Conservation (phyloP, 2,113 vertebrate species). For the Tetrao urogallus region DNA sequence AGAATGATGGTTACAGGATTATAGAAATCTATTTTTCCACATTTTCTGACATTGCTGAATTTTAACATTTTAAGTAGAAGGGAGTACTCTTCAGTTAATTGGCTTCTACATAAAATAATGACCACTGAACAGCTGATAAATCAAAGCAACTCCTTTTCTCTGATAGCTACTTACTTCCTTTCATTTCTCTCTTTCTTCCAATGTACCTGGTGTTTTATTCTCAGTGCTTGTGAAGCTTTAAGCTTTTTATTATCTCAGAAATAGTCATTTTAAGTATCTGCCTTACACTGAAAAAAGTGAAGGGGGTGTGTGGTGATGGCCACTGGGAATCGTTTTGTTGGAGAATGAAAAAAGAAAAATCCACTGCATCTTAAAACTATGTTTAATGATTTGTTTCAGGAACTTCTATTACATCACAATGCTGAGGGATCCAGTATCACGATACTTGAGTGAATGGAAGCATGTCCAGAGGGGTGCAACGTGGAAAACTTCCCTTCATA, state of each 20-base stretch:
- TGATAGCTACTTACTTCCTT: background rate
- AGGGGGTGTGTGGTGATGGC: background rate
- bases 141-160: background rate
- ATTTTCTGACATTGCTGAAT: background rate
- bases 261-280: background rate
- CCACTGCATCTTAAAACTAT: constrained; percentile 1
- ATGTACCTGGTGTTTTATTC: background rate
- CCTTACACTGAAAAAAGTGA: background rate
- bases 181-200: background rate
- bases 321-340: background rate
- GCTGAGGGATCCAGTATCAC: constrained; percentile 96
- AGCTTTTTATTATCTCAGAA: background rate
- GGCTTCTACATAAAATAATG: background rate
- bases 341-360: background rate
- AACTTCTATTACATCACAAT: constrained; percentile 99
- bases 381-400: constrained; percentile 84
- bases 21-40: background rate
- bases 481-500: constrained; percentile 97
- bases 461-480: constrained; percentile 97
- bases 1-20: background rate
- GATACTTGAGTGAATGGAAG: constrained; percentile 98
- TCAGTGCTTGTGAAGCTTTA: background rate
- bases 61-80: background rate
- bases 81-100: constrained; percentile 6
- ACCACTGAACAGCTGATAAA: background rate